Conservation (phyloP, 1,140 invertebrate genomes). For the Leptopilina boulardi region DNA sequence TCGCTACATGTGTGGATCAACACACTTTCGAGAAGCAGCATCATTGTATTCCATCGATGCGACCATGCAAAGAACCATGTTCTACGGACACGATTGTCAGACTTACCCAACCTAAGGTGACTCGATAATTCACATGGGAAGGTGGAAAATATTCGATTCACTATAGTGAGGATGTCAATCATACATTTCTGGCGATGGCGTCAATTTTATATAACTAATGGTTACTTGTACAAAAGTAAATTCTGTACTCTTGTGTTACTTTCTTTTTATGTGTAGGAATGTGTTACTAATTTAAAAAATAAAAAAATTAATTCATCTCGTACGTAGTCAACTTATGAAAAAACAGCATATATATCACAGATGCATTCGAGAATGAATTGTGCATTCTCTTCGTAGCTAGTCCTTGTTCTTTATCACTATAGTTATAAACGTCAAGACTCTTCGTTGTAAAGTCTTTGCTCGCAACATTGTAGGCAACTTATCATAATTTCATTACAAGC, state of each 20-base stretch:
- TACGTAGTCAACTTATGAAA: neutral
- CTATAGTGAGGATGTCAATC: slow-evolving; percentile 42
- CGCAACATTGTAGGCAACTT: neutral
- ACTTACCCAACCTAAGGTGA: neutral
- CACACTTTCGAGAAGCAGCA: slow-evolving; percentile 62
- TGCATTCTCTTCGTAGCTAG: neutral
- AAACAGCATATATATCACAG: neutral
- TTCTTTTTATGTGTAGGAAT: neutral
- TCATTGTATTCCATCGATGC: slow-evolving; percentile 54
- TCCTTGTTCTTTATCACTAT: neutral
- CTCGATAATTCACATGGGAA: slow-evolving; percentile 22
- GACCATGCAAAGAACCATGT: slow-evolving; percentile 53
- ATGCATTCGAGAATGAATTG: neutral
- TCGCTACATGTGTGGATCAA: slow-evolving; percentile 62
- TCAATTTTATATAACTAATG: neutral
- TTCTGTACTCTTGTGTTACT: neutral
- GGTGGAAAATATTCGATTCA: slow-evolving; percentile 53
- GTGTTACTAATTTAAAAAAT: neutral
- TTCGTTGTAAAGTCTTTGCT: neutral
- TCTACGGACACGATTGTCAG: slow-evolving; percentile 14
- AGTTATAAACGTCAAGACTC: slow-evolving; percentile 3
- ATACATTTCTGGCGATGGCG: neutral
- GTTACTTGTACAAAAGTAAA: no score
- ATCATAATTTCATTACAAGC: slow-evolving; percentile 6
- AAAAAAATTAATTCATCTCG: neutral